Percentiles rank a stretch among this genome's conserved stretches.
These are phyloP conservation scores for Carlito syrichta DNA, from an alignment of 2,113 vertebrate species.

Conservation along the genomic window DNA sequence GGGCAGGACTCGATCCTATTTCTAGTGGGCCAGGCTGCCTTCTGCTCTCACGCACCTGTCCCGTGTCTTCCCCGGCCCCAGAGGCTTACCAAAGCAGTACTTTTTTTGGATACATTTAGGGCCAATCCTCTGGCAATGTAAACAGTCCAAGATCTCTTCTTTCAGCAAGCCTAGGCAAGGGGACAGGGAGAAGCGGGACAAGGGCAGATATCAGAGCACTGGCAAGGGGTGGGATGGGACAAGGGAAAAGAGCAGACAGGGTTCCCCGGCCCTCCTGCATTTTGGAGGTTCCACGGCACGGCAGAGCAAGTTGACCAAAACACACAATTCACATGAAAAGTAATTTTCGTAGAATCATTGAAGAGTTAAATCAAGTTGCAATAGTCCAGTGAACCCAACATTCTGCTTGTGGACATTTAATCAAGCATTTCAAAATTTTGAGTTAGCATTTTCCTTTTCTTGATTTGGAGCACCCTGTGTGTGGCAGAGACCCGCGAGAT, in stretches of 20 bases:
- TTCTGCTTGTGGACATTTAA: neutral
- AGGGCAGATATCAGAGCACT: neutral
- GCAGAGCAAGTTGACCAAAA: neutral
- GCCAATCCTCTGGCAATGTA: slow-evolving; percentile 15
- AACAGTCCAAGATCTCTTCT: slow-evolving; percentile 59
- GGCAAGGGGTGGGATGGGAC: neutral
- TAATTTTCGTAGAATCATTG: neutral
- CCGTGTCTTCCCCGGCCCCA: neutral
- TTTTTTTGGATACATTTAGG: slow-evolving; percentile 20
- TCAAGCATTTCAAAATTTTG: neutral
- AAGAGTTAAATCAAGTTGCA: neutral
- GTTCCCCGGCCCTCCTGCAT: neutral
- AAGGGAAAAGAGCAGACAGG: neutral
- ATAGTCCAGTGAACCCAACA: neutral
- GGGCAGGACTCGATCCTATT: neutral
- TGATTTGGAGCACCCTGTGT: neutral
- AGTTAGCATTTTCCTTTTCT: neutral
- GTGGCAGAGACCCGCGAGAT: neutral
- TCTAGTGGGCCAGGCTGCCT: neutral
- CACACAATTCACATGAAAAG: neutral
- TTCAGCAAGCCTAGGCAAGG: slow-evolving; percentile 6
- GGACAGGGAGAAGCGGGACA: neutral
- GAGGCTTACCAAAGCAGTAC: slow-evolving; percentile 61
- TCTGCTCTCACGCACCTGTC: neutral
- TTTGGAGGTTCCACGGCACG: neutral